Evolutionary conservation across 2,888 invertebrate species (phyloP).

Genomic region (Sipha maydis): DNA sequence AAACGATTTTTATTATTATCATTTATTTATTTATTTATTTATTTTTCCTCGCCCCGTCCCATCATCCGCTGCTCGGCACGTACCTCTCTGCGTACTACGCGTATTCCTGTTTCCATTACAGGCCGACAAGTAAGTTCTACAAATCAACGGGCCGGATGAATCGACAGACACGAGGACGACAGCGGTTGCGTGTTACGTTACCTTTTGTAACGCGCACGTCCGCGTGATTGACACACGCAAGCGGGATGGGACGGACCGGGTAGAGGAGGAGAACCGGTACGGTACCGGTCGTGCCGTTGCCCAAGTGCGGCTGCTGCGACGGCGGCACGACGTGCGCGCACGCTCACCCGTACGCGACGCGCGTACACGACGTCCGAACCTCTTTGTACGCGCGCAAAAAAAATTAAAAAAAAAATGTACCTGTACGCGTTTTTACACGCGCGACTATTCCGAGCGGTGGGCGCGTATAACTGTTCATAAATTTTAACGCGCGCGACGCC

Average conservation of each 20-base stretch:
- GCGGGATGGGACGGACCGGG: background rate
- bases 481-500: slow-evolving; percentile 12
- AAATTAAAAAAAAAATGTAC: too few species aligned
- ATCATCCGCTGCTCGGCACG: background rate
- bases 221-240: slow-evolving; percentile 49
- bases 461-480: slow-evolving; percentile 36
- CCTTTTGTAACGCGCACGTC: slow-evolving; percentile 47
- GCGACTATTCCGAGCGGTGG: background rate
- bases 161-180: slow-evolving; percentile 59
- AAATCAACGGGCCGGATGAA: slow-evolving; percentile 54
- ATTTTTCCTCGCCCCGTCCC: background rate
- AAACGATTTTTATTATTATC: slow-evolving; percentile 17
- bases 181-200: slow-evolving; percentile 39
- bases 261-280: slow-evolving; percentile 15
- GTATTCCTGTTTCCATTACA: background rate
- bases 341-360: background rate
- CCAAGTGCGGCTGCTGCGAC: background rate
- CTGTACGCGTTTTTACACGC: fast-evolving
- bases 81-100: background rate
- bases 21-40: background rate
- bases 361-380: background rate
- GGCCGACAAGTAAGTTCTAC: slow-evolving; percentile 43
- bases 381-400: background rate
- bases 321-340: background rate
- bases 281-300: background rate